Conservation (phyloP, 2,113 vertebrate species). For the Prinia subflava region DNA sequence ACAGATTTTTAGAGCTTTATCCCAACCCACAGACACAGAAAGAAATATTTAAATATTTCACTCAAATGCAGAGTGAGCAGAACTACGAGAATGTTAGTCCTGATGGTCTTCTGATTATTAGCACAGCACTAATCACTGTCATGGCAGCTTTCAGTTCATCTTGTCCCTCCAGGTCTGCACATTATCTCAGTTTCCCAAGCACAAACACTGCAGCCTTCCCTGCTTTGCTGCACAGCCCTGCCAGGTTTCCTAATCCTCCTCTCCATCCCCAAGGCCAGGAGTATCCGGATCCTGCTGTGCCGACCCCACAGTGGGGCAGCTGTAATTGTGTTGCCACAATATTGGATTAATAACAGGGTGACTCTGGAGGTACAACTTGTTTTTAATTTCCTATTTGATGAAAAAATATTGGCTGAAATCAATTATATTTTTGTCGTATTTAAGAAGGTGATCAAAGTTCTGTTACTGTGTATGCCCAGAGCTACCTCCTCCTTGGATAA, state of each 20-base stretch:
- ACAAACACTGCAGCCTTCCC: background rate
- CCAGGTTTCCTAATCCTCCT: background rate
- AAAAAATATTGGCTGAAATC: background rate
- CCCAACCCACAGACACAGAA: background rate
- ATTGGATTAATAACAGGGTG: background rate
- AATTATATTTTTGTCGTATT: background rate
- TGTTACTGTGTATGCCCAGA: background rate
- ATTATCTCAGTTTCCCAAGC: background rate
- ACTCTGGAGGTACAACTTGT: background rate
- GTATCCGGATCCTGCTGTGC: background rate
- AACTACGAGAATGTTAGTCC: background rate
- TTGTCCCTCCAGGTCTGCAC: background rate
- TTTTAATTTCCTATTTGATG: background rate
- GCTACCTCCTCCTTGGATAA: background rate
- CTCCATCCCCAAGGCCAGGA: fast-evolving
- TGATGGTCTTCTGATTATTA: background rate
- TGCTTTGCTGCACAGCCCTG: background rate
- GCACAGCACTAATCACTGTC: background rate
- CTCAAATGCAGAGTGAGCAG: background rate
- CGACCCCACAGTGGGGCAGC: background rate
- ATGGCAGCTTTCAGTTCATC: background rate
- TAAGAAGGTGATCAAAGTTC: background rate
- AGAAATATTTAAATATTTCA: background rate
- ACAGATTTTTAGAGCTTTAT: background rate
- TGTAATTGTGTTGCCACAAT: conserved; percentile 45